phyloP scores from a whole-genome alignment of 2,888 invertebrate species.

The Polyommatus iphigenia region DNA sequence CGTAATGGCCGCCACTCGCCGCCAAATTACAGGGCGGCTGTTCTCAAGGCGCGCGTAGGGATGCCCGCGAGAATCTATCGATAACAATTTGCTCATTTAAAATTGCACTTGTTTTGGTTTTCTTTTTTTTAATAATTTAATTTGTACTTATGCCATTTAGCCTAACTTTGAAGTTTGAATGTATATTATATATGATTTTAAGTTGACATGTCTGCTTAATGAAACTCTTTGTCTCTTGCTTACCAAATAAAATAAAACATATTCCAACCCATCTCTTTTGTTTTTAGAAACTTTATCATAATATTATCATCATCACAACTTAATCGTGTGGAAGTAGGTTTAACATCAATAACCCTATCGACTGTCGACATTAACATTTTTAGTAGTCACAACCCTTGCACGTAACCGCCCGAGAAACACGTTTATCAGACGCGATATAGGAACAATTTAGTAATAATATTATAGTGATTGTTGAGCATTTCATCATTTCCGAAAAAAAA shows the following conservation, averaged over 20 bases:
- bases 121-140: not conserved
- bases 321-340: not conserved
- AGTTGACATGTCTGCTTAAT: not conserved
- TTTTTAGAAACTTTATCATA: too few relatives aligned
- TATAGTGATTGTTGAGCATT: constrained; percentile 32
- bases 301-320: too few relatives aligned
- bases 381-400: constrained; percentile 36
- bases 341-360: not conserved
- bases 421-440: constrained; percentile 40
- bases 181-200: not conserved
- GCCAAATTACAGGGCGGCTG: constrained; percentile 81
- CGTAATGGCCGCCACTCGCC: constrained; percentile 79
- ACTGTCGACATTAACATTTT: not conserved
- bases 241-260: too few relatives aligned
- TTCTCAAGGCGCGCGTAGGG: constrained; percentile 65
- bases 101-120: constrained; percentile 13
- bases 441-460: constrained; percentile 39
- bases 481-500: constrained; percentile 37
- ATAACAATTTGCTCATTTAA: constrained; percentile 33
- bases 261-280: too few relatives aligned
- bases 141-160: too few relatives aligned
- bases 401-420: constrained; percentile 40
- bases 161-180: too few relatives aligned
- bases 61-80: constrained; percentile 47
- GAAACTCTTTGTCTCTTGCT: too few relatives aligned